These are phyloP conservation scores for Agrenia bidenticulata DNA, from an alignment of 2,888 invertebrate species.

Conservation along the genomic window DNA sequence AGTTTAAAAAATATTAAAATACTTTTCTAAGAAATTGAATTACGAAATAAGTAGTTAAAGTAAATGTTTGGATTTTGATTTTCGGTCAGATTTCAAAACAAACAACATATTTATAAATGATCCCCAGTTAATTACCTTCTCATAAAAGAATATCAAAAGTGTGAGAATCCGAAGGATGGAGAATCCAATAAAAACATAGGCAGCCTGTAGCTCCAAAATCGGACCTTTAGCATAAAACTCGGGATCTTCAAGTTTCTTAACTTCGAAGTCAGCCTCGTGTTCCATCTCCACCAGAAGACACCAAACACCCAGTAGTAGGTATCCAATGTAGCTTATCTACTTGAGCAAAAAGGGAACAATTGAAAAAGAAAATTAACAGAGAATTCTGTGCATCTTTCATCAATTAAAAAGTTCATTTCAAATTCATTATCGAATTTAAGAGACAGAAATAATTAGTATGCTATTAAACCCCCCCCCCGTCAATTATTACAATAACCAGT, in stretches of 20 bases:
- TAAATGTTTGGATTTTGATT: too few species aligned
- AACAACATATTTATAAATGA: too few species aligned
- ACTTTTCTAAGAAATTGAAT: not conserved
- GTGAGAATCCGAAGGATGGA: not conserved
- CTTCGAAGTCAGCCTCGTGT: conserved; percentile 12
- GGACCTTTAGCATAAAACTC: conserved; percentile 7
- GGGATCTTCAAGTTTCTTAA: conserved; percentile 3
- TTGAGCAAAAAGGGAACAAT: not conserved
- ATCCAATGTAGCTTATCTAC: conserved; percentile 13
- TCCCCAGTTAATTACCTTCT: conserved; percentile 1
- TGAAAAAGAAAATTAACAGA: not conserved
- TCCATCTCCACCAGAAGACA: conserved; percentile 1
- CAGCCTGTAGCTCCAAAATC: conserved; percentile 1
- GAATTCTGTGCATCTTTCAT: not conserved
- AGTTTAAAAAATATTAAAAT: not conserved
- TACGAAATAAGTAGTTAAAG: too few species aligned
- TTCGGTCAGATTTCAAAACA: too few species aligned
- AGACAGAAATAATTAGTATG: too few species aligned
- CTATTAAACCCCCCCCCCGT: too few species aligned
- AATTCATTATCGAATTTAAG: too few species aligned
- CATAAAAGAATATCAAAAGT: conserved; percentile 8
- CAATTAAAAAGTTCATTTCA: not conserved
- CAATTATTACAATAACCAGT: too few species aligned
- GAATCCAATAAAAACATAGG: not conserved
- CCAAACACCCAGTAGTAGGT: conserved; percentile 6